Conservation (phyloP, 1,140 invertebrate genomes). For the Aphis gossypii region DNA sequence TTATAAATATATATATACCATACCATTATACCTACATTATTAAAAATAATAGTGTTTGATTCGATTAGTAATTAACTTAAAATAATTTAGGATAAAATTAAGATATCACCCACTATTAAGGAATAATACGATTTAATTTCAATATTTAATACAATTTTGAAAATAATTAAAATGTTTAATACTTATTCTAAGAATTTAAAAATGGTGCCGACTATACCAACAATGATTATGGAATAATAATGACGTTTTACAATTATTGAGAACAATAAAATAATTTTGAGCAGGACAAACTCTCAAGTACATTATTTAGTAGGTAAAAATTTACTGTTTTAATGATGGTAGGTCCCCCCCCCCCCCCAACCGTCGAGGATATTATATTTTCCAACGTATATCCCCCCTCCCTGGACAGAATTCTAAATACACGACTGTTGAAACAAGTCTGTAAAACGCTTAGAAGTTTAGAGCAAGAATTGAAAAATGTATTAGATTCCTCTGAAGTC, state of each 20-base stretch:
- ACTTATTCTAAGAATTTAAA: neutral
- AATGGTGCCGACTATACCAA: neutral
- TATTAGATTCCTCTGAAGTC: neutral
- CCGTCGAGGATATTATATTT: too few species aligned
- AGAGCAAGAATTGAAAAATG: neutral
- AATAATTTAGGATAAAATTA: too few species aligned
- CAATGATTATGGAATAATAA: neutral
- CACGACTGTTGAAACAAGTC: neutral
- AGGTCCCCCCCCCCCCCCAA: too few species aligned
- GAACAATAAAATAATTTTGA: neutral
- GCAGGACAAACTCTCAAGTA: neutral
- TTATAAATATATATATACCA: too few species aligned
- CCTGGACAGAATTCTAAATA: too few species aligned
- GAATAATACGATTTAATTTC: too few species aligned
- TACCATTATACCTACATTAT: too few species aligned
- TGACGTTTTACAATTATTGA: neutral
- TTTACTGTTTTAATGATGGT: neutral
- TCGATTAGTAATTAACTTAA: too few species aligned
- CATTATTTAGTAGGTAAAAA: neutral
- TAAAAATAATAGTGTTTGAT: too few species aligned
- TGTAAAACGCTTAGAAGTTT: neutral
- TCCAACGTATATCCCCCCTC: too few species aligned
- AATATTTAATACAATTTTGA: neutral
- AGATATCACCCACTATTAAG: too few species aligned
- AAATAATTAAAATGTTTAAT: neutral